Base-by-base conservation (phyloP, 30 jellyfish, hydroid and myxozoan species). In the Aurelia coerulea region DNA sequence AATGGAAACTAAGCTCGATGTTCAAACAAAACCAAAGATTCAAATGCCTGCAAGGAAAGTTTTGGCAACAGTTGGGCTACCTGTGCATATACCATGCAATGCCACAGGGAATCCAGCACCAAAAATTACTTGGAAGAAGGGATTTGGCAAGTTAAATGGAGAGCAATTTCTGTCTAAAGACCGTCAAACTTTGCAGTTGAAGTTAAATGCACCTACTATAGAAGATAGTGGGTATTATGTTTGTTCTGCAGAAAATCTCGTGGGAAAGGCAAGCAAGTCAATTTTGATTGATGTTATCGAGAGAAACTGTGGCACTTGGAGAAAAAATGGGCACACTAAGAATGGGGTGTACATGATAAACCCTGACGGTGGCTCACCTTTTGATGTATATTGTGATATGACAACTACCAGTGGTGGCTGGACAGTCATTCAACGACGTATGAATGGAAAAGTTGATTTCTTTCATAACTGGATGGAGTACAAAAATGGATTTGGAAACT, bases 401-500 rank as follows among this genome's bases (percentile, higher is more conserved):
- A 23, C 58, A 23, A 80, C 73, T 7, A 62, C 23, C 7, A 75
- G 90, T 8, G 90, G 90, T 7, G 90, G 90, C 3, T 80, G 90
- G 90, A 80, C 90, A 29, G 90, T 80, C 16, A 65, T 80, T 31
- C 90, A 80, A 23, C 81, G 90, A 12, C 81, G 90, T 17, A 52
- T 59, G 33, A 80, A 80, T 65, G 90, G 90, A 46, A 29, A 70
- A 2, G 90, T 65, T 29, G 90, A 80, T 50, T 80, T 80, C 62
- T 66, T 42, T 49, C 79, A 18, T 1, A 80, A 65, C 62, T 80
- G 90, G 90, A n/a, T 11, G 32, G 72, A 23, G 0, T 80, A 80
- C 65, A 80, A 80, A 62, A 5, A 39, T 12, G 90, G 90, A 17
- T 80, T 80, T 65, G 90, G 90, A 13, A 31, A 12, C 37, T 14